Evolutionary conservation across 1,140 invertebrate species (phyloP).

Genomic region (Heliconius eleuchia): DNA sequence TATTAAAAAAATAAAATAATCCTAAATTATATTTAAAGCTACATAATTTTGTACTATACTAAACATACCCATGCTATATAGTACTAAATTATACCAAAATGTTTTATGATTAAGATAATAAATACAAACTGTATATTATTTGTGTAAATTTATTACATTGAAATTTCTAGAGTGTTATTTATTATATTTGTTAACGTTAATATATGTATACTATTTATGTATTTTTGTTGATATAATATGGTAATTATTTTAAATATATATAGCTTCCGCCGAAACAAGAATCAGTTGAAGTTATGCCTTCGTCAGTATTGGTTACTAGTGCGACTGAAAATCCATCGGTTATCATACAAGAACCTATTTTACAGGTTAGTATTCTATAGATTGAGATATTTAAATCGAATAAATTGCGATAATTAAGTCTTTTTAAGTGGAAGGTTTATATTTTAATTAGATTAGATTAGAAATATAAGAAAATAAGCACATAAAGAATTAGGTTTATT

Average conservation of each 20-base stretch:
- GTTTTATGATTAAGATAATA: too few relatives aligned
- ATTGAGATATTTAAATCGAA: not conserved
- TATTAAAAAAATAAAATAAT: not conserved
- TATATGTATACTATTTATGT: not conserved
- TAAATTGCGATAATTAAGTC: not conserved
- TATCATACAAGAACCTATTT: slow-evolving; percentile 69
- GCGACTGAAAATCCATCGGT: slow-evolving; percentile 54
- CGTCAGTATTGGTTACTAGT: slow-evolving; percentile 53
- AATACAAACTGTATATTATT: too few relatives aligned
- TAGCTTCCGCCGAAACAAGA: slow-evolving; percentile 66
- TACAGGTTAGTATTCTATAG: slow-evolving; percentile 47
- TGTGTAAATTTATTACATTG: too few relatives aligned
- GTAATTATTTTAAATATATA: not conserved
- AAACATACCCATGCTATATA: too few relatives aligned
- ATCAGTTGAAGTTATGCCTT: slow-evolving; percentile 52
- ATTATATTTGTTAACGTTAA: too few relatives aligned
- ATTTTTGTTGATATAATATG: not conserved
- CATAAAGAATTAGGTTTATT: too few relatives aligned
- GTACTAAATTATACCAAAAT: too few relatives aligned
- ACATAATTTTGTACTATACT: too few relatives aligned
- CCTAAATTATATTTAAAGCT: too few relatives aligned
- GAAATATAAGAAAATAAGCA: too few relatives aligned
- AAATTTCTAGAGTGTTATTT: too few relatives aligned
- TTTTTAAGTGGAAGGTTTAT: not conserved
- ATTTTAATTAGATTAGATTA: too few relatives aligned